These are phyloP conservation scores for Craterocephalus amniculus DNA, from an alignment of 2,797 vertebrate species.

Conservation along the genomic window DNA sequence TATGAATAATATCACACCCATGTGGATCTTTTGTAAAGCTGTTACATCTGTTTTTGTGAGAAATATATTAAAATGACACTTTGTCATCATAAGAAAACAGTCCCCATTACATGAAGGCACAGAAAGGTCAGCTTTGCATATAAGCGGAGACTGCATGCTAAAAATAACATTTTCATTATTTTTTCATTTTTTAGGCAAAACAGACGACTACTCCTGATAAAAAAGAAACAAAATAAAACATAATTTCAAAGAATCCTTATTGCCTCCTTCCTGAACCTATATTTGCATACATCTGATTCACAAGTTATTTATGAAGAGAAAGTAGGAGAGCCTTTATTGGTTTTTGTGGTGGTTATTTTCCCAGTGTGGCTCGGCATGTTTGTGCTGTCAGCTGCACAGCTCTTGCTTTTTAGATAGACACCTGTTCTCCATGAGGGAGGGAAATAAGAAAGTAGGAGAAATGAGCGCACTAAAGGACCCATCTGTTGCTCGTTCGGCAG, in stretches of 20 bases:
- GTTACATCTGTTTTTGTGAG: background rate
- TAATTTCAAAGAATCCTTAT: background rate
- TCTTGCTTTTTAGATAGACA: conserved; percentile 38
- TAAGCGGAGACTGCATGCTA: background rate
- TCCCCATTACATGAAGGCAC: background rate
- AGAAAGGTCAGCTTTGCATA: conserved; percentile 1
- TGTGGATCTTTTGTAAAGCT: background rate
- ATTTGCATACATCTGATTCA: conserved; percentile 6
- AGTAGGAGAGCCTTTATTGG: background rate
- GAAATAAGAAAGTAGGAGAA: conserved; percentile 32
- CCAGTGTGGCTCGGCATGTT: conserved; percentile 39
- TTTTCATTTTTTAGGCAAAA: background rate
- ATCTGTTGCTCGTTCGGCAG: conserved; percentile 58
- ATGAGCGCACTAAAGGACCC: conserved; percentile 35
- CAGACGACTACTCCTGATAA: background rate
- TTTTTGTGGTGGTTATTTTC: conserved; percentile 32
- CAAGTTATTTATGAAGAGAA: conserved; percentile 8
- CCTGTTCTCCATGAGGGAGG: conserved; percentile 48
- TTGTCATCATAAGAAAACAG: background rate
- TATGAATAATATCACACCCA: background rate
- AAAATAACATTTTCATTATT: background rate
- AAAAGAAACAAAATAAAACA: background rate
- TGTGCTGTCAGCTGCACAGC: conserved; percentile 40
- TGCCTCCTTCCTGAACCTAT: background rate
- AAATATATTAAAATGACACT: background rate